Evolutionary conservation across 2,888 invertebrate species (phyloP), one percentile per base, ranked within the genome.

Genomic region (Clistopyga incitator): DNA sequence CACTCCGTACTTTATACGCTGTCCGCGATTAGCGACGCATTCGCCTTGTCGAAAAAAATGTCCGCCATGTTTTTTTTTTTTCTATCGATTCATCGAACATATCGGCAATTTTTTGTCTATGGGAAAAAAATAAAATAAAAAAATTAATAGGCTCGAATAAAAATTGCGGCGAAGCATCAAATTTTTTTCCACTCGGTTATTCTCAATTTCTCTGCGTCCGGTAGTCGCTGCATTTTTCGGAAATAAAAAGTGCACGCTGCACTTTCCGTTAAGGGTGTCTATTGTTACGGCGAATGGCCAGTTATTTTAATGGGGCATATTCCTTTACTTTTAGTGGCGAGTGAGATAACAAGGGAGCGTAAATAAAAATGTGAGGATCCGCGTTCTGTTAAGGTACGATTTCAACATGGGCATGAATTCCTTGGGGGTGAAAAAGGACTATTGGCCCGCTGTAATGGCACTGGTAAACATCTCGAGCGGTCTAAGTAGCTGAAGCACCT

Each of bases 391-490:
- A 20, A 20, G 52, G 10, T 11, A 11, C 2, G 52, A 54, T 20
- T 54, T 3, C 52, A 11, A 1, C 52, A 54, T 20, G 10, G 20
- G 2, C 18, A 52, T 18, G 18, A 54, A 6, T 11, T 11, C 3
- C 20, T 3, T 56, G 15, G 3, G n/a, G n/a, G n/a, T n/a, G n/a
- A n/a, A n/a, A 13, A 56, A 56, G 15, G 8, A 4, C 3, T 56
- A 13, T 25, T 23, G 25, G 56, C 56, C 25, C 15, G 4, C n/a
- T 13, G n/a, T 72, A 72, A 72, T 74, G 61, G 47, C 61, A 20
- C 45, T 3, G 15, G 29, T 65, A 25, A 61, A 34, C 15, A 34
- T 61, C 59, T 8, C 59, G 59, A 29, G 34, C 13, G 29, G 18
- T 15, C 59, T 25, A n/a, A 6, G 11, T 29, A 20, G 74, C 59